Base-by-base conservation (phyloP, 2,888 invertebrate species). In the Drosophila nigricruria region DNA sequence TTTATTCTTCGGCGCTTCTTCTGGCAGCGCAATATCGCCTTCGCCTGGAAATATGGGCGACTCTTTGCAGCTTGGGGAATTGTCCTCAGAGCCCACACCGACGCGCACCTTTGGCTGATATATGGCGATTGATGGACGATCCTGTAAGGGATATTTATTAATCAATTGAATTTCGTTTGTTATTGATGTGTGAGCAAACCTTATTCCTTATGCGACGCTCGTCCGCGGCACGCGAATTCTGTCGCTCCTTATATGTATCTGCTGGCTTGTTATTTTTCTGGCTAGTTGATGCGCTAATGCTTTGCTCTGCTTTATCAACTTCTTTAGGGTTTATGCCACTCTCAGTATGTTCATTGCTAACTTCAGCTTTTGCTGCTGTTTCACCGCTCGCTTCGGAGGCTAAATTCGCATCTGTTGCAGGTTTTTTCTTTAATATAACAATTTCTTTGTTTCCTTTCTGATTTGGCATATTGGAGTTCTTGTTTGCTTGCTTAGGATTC, bases 101-200 rank as follows among this genome's bases (percentile, higher is more conserved):
- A 84, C 47, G 36, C 92, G 84, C 3, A 89, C 82, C 73, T 92
- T 97, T 0, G 98, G 98, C 81, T 97, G 96, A 92, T 98, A 98
- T 80, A 98, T 96, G 70, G 96, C 96, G 91, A 97, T 95, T 47
- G 97, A 96, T 27, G 98, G 98, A 45, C 98, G 96, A 93, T 98
- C 97, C 96, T 96, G 84, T 89, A 32, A 62, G 64, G 25, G 3
- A 56, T 0, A 23, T 30, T 10, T 9, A 9, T 25, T 47, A 8
- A 27, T 14, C 5, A 34, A 5, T 30, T 45, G 1, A 5, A 53
- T 20, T 2, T 0, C 6, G 54, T 25, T 32, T 2, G 20, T n/a
- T 27, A n/a, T 20, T 20, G 4, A 18, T 34, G 8, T 1, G 0
- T 53, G 20, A 20, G 8, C 78, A 9, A 45, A 92, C 93, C 90